These are phyloP conservation scores for Kradibia gibbosae DNA, from an alignment of 1,140 invertebrate species.

Conservation along the genomic window DNA sequence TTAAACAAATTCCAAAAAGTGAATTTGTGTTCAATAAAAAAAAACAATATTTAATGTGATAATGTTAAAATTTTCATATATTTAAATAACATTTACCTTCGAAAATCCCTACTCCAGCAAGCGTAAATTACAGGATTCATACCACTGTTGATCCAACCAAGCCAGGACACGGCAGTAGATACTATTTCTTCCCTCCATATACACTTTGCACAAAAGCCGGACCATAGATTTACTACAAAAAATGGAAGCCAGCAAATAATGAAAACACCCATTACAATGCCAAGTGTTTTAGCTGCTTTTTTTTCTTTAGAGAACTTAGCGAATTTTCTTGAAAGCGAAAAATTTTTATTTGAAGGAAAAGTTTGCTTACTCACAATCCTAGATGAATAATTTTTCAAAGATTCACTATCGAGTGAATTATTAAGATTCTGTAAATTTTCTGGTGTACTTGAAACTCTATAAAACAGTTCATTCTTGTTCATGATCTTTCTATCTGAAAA, in stretches of 20 bases:
- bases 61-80: neutral
- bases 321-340: constrained; percentile 89
- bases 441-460: constrained; percentile 78
- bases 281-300: constrained; percentile 95
- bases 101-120: constrained; percentile 95
- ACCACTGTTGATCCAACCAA: constrained; percentile 98
- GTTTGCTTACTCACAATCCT: constrained; percentile 51
- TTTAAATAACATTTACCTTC: constrained; percentile 80
- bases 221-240: constrained; percentile 95
- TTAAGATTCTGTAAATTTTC: constrained; percentile 79
- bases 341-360: constrained; percentile 76
- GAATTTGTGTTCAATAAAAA: no score
- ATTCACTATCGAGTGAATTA: constrained; percentile 54
- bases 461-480: constrained; percentile 65
- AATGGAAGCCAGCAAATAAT: constrained; percentile 98
- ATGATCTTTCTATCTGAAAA: constrained; percentile 64
- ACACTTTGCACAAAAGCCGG: constrained; percentile 90
- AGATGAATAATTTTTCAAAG: constrained; percentile 59
- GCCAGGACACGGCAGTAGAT: constrained; percentile 95
- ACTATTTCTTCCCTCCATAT: constrained; percentile 91
- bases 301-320: constrained; percentile 96
- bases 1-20: no score
- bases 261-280: constrained; percentile 98
- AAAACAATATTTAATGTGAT: no score
- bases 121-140: constrained; percentile 99